Conservation (phyloP, 2,888 invertebrate species). For the Agrochola litura region DNA sequence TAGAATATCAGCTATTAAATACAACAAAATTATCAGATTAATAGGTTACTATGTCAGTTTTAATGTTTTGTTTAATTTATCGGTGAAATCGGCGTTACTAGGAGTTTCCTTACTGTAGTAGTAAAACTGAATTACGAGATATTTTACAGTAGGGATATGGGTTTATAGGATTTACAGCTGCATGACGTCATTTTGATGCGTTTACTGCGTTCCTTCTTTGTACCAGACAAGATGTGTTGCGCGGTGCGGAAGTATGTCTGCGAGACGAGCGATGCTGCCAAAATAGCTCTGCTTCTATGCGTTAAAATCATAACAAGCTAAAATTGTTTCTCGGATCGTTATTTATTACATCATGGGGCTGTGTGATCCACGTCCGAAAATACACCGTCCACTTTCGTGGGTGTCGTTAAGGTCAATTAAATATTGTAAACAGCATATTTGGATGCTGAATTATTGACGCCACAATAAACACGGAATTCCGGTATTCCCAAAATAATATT, state of each 20-base stretch:
- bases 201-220: conserved; percentile 35
- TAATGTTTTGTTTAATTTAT: conserved; percentile 43
- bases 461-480: conserved; percentile 21
- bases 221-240: conserved; percentile 33
- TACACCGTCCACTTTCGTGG: conserved; percentile 50
- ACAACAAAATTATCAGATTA: conserved; percentile 47
- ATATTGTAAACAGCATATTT: conserved; percentile 46
- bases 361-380: conserved; percentile 44
- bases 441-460: conserved; percentile 19
- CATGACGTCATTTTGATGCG: conserved; percentile 35
- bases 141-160: conserved; percentile 50
- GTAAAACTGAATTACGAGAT: conserved; percentile 51
- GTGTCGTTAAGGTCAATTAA: conserved; percentile 51
- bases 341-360: conserved; percentile 49
- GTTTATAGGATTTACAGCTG: conserved; percentile 39
- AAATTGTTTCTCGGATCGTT: conserved; percentile 48
- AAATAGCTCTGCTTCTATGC: conserved; percentile 63
- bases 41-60: conserved; percentile 60
- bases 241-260: conserved; percentile 60
- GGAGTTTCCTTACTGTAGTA: conserved; percentile 44
- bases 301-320: conserved; percentile 61
- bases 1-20: conserved; percentile 36
- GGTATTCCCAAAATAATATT: conserved; percentile 28
- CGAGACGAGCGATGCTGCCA: conserved; percentile 57
- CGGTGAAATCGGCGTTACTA: conserved; percentile 35